Evolutionary conservation across 2,888 invertebrate genomes (phyloP), one percentile per base, ranked within the genome.

Genomic region (Mesoligia furuncula): DNA sequence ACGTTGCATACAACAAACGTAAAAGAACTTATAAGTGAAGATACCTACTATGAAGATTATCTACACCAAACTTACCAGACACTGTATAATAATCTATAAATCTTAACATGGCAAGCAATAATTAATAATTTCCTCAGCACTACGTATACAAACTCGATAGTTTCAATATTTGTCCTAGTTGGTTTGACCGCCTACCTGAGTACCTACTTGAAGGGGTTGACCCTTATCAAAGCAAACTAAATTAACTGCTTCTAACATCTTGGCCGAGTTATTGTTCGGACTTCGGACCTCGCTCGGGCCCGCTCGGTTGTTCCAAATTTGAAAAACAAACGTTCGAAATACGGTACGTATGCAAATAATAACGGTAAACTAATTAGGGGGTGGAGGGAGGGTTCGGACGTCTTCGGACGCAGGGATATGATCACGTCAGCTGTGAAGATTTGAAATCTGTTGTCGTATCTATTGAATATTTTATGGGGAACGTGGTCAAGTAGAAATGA

Each of bases 211-310:
- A 91, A 93, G 80, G 92, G 95, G 93, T 82, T 85, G 93, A 96
- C 96, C 96, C 96, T 96, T 94, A 95, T 96, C 96, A 96, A 94
- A 93, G 93, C 91, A 95, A 95, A 96, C 95, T 95, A 95, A 96
- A 96, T 96, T 96, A 96, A 95, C 95, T 95, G 94, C 93, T 95
- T 91, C 91, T 93, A 96, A 95, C 95, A 95, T 96, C 96, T 96
- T 96, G 96, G 95, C 95, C 95, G 94, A 96, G 95, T 96, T 96
- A 96, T 95, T 94, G 94, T 95, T 94, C 88, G 91, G 88, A 87
- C 84, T 95, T 94, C 88, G 91, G 88, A 86, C 84, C 68, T 78
- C 69, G 75, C 75, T 86, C 77, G 83, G 84, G 80, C 75, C 86
- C 92, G 87, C 86, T 90, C 91, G 93, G 90, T 90, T 92, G 93